These are phyloP conservation scores for Sympetrum striolatum DNA, from an alignment of 2,888 invertebrate genomes.

Conservation along the genomic window DNA sequence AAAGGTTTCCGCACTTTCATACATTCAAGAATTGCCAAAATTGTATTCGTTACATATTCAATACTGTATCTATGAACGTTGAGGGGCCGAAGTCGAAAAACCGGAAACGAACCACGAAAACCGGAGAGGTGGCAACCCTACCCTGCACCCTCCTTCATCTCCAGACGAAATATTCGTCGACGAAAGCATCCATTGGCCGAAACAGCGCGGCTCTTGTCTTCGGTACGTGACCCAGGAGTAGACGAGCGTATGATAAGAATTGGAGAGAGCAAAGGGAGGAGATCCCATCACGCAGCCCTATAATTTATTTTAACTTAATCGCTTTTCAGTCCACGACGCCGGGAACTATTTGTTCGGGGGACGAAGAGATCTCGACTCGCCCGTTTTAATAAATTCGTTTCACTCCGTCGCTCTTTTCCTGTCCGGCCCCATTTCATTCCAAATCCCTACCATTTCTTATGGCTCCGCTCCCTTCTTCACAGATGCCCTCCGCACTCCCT, in stretches of 20 bases:
- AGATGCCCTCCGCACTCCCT: background rate
- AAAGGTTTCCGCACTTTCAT: no score
- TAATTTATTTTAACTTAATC: background rate
- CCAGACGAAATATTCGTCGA: background rate
- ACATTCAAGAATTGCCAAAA: no score
- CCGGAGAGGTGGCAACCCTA: no score
- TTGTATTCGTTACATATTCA: no score
- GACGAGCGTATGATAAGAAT: background rate
- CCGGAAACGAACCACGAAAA: no score
- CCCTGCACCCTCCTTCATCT: no score
- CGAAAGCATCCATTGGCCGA: background rate
- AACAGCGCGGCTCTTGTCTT: background rate
- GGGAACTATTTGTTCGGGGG: background rate
- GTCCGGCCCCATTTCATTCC: background rate
- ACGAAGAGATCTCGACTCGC: background rate
- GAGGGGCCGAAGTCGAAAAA: no score
- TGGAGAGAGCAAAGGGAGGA: background rate
- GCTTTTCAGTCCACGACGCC: background rate
- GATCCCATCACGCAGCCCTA: background rate
- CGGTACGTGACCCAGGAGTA: background rate
- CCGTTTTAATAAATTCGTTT: background rate
- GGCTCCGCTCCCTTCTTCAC: background rate
- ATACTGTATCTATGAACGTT: no score
- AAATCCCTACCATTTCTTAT: background rate
- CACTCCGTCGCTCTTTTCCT: background rate